phyloP scores from a whole-genome alignment of 2,113 vertebrate genomes.

The Tympanuchus pallidicinctus region DNA sequence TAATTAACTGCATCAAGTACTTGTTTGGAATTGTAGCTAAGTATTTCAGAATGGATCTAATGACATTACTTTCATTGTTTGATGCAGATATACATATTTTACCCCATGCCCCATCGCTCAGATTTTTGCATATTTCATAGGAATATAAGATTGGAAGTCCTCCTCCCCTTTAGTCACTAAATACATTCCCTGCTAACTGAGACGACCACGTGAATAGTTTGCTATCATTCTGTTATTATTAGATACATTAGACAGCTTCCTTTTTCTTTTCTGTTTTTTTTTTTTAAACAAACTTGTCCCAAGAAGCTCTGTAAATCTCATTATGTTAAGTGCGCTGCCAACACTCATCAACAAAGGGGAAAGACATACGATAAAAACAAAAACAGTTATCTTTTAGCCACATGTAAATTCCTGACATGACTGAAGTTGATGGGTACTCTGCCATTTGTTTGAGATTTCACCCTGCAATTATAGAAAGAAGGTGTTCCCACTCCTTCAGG shows the following conservation, averaged over 20 bases:
- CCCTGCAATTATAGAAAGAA: neutral
- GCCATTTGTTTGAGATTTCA: neutral
- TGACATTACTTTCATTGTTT: neutral
- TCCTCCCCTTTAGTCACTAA: neutral
- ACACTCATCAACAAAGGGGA: neutral
- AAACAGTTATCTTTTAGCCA: constrained; percentile 26
- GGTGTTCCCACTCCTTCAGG: neutral
- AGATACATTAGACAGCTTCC: constrained; percentile 51
- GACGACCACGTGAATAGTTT: neutral
- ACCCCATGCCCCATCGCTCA: neutral
- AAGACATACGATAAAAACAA: constrained; percentile 2
- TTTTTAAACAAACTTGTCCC: constrained; percentile 28
- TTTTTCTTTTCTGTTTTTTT: constrained; percentile 38
- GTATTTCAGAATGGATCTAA: neutral
- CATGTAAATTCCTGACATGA: constrained; percentile 12
- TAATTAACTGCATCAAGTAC: neutral
- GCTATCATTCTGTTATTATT: constrained; percentile 40
- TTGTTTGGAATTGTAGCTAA: neutral
- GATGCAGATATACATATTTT: neutral
- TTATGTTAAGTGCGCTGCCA: constrained; percentile 25
- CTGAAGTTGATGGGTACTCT: neutral
- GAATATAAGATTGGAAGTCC: neutral
- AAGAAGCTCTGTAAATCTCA: constrained; percentile 46
- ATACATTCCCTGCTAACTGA: constrained; percentile 8
- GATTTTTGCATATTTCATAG: neutral